Percentiles rank a stretch among this genome's conserved stretches.
Conservation (phyloP, 1,140 invertebrate genomes). For the Zaprionus kolodkinae region DNA sequence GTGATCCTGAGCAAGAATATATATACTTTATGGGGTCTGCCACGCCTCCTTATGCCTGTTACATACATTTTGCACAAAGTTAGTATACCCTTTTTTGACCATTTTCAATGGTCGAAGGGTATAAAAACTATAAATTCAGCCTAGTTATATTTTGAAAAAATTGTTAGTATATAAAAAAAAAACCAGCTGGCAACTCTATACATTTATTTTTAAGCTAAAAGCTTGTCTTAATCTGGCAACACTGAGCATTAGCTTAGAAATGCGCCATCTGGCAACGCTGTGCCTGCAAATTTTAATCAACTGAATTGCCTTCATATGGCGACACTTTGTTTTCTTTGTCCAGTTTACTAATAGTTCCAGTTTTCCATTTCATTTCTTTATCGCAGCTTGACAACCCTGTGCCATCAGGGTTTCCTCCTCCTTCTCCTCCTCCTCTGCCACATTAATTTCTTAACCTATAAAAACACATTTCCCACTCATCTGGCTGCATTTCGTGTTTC, state of each 20-base stretch:
- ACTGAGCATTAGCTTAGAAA: background rate
- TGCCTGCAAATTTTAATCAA: background rate
- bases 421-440: background rate
- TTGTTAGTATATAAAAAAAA: too few species aligned
- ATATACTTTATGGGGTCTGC: too few species aligned
- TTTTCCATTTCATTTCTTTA: background rate
- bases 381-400: background rate
- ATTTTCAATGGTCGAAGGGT: too few species aligned
- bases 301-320: too few species aligned
- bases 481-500: constrained; percentile 45
- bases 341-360: background rate
- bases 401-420: background rate
- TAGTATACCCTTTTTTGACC: too few species aligned
- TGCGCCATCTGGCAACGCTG: background rate
- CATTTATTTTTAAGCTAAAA: background rate
- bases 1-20: too few species aligned
- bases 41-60: too few species aligned
- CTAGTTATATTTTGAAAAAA: too few species aligned
- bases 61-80: too few species aligned
- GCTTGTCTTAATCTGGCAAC: background rate
- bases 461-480: constrained; percentile 37
- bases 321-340: background rate
- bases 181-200: background rate
- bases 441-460: constrained; percentile 20
- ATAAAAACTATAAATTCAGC: too few species aligned